A percentile compares a stretch with the other conserved stretches of the same genome.
Evolutionary conservation across 2,888 invertebrate genomes (phyloP).

Genomic region (Ochropleura leucogaster): DNA sequence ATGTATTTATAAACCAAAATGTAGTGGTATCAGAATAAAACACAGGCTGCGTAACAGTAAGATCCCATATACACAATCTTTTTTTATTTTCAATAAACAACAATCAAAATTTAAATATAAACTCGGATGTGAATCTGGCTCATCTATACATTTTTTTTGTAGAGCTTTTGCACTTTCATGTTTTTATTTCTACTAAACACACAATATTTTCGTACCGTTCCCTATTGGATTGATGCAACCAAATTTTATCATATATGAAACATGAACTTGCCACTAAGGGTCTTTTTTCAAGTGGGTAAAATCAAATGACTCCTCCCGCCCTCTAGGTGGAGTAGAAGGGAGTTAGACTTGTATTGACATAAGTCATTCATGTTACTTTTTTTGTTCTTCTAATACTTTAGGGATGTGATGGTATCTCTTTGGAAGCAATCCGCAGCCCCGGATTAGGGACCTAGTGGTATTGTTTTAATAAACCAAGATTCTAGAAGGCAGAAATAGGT

Average conservation of each 20-base stretch:
- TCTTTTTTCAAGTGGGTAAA: too few relatives aligned
- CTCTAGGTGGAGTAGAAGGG: too few relatives aligned
- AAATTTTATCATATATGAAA: not conserved
- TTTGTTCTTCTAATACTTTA: too few relatives aligned
- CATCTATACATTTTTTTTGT: not conserved
- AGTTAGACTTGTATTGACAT: too few relatives aligned
- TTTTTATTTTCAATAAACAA: not conserved
- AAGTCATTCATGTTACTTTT: too few relatives aligned
- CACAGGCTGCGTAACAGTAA: not conserved
- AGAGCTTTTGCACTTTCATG: not conserved
- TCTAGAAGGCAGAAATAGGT: not conserved
- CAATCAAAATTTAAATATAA: not conserved
- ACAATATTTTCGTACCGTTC: not conserved
- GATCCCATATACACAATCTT: not conserved
- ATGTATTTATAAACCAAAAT: not conserved
- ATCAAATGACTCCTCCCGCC: too few relatives aligned
- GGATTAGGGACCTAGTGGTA: too few relatives aligned
- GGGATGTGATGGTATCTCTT: too few relatives aligned
- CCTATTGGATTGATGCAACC: not conserved
- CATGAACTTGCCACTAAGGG: not conserved
- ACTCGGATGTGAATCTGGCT: not conserved
- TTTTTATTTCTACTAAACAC: not conserved
- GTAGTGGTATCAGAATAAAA: not conserved
- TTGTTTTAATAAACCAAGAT: not conserved
- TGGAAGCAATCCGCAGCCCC: too few relatives aligned